phyloP scores from a whole-genome alignment of 2,113 vertebrate genomes.

The Antechinus stuartii region DNA sequence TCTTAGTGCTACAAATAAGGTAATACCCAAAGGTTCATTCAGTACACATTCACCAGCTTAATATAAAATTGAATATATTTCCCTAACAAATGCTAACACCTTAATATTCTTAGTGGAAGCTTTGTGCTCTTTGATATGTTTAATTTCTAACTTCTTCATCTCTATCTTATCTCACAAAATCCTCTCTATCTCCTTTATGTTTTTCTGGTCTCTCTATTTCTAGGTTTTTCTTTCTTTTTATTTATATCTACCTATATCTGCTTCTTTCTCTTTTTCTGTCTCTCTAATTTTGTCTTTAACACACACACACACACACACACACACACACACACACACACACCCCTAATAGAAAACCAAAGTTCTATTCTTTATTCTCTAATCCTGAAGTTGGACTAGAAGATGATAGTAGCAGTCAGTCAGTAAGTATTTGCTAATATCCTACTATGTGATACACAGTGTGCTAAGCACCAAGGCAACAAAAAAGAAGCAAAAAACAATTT shows the following conservation, averaged over 20 bases:
- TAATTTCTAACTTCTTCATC: not conserved
- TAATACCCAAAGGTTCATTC: slow-evolving; percentile 34
- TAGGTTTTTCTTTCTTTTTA: not conserved
- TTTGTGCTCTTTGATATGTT: not conserved
- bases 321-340: not conserved
- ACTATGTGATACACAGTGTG: not conserved
- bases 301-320: not conserved
- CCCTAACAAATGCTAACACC: not conserved
- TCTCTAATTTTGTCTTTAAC: not conserved
- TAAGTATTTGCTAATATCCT: not conserved
- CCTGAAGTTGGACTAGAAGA: not conserved
- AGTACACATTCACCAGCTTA: not conserved
- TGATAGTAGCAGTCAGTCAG: not conserved
- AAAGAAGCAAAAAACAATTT: not conserved
- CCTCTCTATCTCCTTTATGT: not conserved
- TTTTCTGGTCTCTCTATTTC: not conserved
- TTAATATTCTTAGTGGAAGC: not conserved
- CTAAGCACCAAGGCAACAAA: not conserved
- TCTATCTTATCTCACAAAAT: not conserved
- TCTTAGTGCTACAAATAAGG: slow-evolving; percentile 38
- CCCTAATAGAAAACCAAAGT: not conserved
- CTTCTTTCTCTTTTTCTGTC: not conserved
- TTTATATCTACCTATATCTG: not conserved
- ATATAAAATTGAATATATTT: slow-evolving; percentile 41
- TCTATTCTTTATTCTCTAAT: not conserved